Percentiles rank a stretch among this genome's conserved stretches.
Evolutionary conservation across 2,888 invertebrate species (phyloP).

Genomic region (Lepidochitona cinerea): DNA sequence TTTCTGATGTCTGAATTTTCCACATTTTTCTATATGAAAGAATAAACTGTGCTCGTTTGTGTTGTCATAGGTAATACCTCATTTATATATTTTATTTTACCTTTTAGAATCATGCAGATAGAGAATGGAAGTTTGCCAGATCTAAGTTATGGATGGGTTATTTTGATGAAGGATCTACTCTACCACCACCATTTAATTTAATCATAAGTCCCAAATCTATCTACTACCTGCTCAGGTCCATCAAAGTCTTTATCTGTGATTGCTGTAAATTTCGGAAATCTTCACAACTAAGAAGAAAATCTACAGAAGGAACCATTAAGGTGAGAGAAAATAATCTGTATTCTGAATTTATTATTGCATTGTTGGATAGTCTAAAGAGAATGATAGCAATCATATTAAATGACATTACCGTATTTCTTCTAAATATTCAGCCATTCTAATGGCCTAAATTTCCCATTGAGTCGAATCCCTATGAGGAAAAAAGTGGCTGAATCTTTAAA

Average conservation of each 20-base stretch:
- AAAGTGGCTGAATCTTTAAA: too few relatives aligned
- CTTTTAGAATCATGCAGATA: slow-evolving; percentile 74
- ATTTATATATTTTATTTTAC: background rate
- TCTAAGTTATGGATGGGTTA: slow-evolving; percentile 76
- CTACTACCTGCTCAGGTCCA: slow-evolving; percentile 44
- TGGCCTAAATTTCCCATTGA: too few relatives aligned
- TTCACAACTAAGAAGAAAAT: slow-evolving; percentile 27
- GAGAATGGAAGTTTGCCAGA: slow-evolving; percentile 76
- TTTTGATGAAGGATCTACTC: slow-evolving; percentile 75
- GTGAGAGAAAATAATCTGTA: slow-evolving; percentile 29
- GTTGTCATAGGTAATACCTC: too few relatives aligned
- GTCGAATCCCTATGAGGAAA: too few relatives aligned
- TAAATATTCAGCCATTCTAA: too few relatives aligned
- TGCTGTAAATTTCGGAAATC: slow-evolving; percentile 20
- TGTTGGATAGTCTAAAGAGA: background rate
- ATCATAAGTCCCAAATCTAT: slow-evolving; percentile 74
- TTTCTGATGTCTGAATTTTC: too few relatives aligned
- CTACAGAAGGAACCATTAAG: slow-evolving; percentile 50
- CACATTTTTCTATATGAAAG: too few relatives aligned
- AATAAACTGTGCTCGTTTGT: too few relatives aligned
- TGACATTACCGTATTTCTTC: too few relatives aligned
- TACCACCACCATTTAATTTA: slow-evolving; percentile 75
- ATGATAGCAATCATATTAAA: background rate
- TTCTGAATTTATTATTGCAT: background rate
- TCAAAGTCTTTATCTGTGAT: slow-evolving; percentile 37